Evolutionary conservation across 2,888 invertebrate species (phyloP), one percentile per base, ranked within the genome.

Genomic region (Dichetophora obliterata): DNA sequence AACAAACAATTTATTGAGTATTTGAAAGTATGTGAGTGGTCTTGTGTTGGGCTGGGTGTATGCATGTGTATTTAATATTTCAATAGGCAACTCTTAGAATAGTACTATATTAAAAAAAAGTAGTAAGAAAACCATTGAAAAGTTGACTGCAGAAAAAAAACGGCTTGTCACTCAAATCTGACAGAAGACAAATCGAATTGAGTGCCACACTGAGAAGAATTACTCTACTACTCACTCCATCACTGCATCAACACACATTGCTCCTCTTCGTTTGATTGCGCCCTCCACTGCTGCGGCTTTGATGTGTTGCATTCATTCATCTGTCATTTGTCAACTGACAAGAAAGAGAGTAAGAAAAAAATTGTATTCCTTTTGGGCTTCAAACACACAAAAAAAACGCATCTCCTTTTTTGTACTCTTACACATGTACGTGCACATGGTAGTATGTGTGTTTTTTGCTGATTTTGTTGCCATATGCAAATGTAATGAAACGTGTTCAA

Each of bases 161-260:
- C 80, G 83, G 82, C 77, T 82, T 85, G 86, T 85, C 87, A 86
- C 77, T 86, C 85, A 86, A 86, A 86, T 85, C 86, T 86, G 86
- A 85, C 87, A 85, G 79, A 81, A 85, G 85, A 86, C 87, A 86
- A 86, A 86, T 86, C 85, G 84, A 81, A 84, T 82, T 80, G 84
- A 83, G 82, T 78, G 77, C 37, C 61, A 72, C 79, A 78, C 80
- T 66, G 68, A 76, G 50, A 14, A 75, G 27, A 34, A 37, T 24
- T 37, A 43, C n/a, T 65, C 43, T 43, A n/a, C 19, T 24, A 22
- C 24, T 66, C 9, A 43, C 48, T 43, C 48, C 48, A 50, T 75
- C 59, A 66, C 43, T 75, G 68, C 43, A 73, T 75, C 77, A 80
- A 80, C 66, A 43, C 66, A 16, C 24, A 11, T 24, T 34, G 24